phyloP scores from a whole-genome alignment of 2,888 invertebrate species.

The Scaptomyza tumidula region DNA sequence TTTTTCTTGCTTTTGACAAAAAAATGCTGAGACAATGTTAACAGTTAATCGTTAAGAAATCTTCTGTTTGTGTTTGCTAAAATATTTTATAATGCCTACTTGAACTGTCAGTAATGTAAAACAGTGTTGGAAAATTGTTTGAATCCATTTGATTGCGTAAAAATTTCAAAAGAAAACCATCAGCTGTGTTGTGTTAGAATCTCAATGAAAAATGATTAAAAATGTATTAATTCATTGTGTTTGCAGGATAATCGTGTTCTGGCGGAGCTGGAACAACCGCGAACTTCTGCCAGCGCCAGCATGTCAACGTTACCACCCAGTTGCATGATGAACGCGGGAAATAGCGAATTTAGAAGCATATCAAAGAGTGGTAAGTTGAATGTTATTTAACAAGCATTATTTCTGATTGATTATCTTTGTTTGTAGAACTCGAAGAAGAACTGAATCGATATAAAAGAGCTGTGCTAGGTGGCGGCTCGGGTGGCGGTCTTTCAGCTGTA shows the following conservation, averaged over 20 bases:
- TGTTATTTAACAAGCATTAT: neutral
- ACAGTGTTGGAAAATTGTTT: neutral
- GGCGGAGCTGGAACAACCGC: constrained; percentile 94
- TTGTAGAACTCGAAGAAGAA: constrained; percentile 82
- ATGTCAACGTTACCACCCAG: constrained; percentile 81
- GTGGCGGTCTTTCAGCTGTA: constrained; percentile 67
- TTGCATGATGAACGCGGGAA: constrained; percentile 80
- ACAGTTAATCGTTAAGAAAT: neutral
- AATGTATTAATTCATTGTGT: neutral
- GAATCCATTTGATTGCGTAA: no score
- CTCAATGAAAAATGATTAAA: neutral
- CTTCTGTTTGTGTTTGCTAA: neutral
- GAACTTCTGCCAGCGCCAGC: constrained; percentile 84
- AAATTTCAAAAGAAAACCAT: neutral
- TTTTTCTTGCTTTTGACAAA: neutral
- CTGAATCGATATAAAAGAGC: constrained; percentile 83
- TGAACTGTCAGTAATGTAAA: neutral
- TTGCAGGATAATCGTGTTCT: constrained; percentile 90
- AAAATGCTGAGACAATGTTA: neutral
- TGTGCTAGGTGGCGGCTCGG: constrained; percentile 74
- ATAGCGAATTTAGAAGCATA: constrained; percentile 83
- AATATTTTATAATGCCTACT: constrained; percentile 6
- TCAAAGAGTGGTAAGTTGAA: constrained; percentile 81
- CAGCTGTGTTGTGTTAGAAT: neutral
- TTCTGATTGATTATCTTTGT: neutral